phyloP scores from a whole-genome alignment of 2,888 invertebrate genomes.

The Agrotis ipsilon region DNA sequence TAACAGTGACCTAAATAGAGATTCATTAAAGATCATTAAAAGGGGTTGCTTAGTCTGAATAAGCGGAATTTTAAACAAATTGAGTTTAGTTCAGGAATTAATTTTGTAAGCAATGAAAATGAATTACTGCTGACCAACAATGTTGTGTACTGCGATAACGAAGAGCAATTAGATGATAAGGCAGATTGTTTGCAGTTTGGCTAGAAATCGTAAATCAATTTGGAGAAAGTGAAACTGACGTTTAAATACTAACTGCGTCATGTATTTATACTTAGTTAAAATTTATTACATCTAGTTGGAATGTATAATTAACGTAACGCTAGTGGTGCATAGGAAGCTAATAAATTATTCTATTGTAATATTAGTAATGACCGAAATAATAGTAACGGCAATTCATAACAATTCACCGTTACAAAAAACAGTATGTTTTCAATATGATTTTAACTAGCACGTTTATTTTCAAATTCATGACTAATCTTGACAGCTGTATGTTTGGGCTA shows the following conservation, averaged over 20 bases:
- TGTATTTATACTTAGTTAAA: constrained; percentile 37
- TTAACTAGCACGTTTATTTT: constrained; percentile 29
- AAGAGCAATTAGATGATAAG: constrained; percentile 60
- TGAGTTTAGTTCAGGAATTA: constrained; percentile 29
- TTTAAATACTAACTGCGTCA: constrained; percentile 40
- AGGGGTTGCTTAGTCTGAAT: constrained; percentile 35
- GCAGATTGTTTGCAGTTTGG: constrained; percentile 50
- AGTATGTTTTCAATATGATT: constrained; percentile 20
- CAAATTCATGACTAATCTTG: constrained; percentile 28
- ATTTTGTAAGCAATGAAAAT: constrained; percentile 43
- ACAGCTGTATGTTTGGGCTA: constrained; percentile 53
- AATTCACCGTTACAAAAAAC: constrained; percentile 50
- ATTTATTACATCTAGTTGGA: constrained; percentile 40
- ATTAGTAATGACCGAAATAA: constrained; percentile 12
- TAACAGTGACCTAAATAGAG: constrained; percentile 47
- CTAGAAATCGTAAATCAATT: constrained; percentile 51
- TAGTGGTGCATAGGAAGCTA: constrained; percentile 16
- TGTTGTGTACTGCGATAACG: constrained; percentile 29
- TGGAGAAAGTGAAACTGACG: constrained; percentile 62
- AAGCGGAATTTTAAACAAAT: constrained; percentile 41
- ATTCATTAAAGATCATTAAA: constrained; percentile 45
- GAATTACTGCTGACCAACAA: constrained; percentile 36
- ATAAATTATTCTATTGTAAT: constrained; percentile 42
- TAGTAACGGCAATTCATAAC: constrained; percentile 40
- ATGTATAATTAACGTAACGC: constrained; percentile 46